These are phyloP conservation scores for Anneissia japonica DNA, from an alignment of 35 echinoderm and acorn worm genomes.

Conservation along the genomic window DNA sequence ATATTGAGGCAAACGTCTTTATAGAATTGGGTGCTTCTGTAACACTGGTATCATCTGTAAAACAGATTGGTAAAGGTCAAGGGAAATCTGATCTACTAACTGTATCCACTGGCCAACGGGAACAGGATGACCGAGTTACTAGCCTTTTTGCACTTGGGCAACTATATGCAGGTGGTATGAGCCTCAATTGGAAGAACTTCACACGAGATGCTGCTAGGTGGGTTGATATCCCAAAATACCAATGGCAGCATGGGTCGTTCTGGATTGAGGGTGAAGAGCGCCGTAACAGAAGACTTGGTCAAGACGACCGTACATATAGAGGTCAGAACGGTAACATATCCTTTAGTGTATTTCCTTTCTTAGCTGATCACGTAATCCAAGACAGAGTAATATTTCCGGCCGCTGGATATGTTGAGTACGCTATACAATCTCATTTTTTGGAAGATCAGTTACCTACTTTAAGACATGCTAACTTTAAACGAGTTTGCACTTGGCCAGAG, in stretches of 20 bases:
- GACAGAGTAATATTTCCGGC: constrained; percentile 54
- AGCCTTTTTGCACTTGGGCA: constrained; percentile 43
- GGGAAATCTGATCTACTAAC: constrained; percentile 36
- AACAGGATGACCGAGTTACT: constrained; percentile 56
- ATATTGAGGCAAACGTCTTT: constrained; percentile 48
- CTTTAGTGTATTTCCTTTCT: constrained; percentile 64
- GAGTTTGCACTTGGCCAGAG: constrained; percentile 32
- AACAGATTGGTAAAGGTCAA: constrained; percentile 54
- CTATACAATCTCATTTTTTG: constrained; percentile 23
- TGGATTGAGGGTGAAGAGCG: constrained; percentile 70
- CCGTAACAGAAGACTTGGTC: constrained; percentile 69
- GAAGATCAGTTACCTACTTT: constrained; percentile 31
- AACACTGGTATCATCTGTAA: constrained; percentile 61
- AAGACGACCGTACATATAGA: constrained; percentile 77
- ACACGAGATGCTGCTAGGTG: constrained; percentile 39
- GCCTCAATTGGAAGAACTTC: constrained; percentile 65
- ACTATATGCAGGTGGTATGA: constrained; percentile 43
- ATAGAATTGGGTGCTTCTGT: constrained; percentile 68
- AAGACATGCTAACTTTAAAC: constrained; percentile 38
- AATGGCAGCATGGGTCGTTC: constrained; percentile 66
- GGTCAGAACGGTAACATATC: constrained; percentile 72
- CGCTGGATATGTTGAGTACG: constrained; percentile 54
- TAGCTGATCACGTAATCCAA: constrained; percentile 45
- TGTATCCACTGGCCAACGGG: constrained; percentile 43
- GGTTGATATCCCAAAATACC: constrained; percentile 60